A percentile compares a stretch with the other conserved stretches of the same genome.
phyloP scores from a whole-genome alignment of 2,888 invertebrate species.

The Bombylius major region DNA sequence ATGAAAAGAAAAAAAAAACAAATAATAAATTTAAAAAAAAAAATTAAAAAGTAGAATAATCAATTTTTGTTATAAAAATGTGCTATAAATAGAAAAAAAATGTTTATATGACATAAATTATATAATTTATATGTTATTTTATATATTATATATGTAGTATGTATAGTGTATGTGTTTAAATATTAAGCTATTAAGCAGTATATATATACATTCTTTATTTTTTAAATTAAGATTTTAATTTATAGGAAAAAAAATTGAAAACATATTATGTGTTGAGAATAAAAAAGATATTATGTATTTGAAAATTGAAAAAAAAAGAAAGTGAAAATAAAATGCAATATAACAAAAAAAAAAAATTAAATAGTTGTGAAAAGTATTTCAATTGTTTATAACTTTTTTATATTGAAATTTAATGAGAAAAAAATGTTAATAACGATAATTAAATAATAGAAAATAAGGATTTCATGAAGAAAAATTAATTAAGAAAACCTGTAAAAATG shows the following conservation, averaged over 20 bases:
- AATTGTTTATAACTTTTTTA: too few species aligned
- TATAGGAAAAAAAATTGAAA: too few species aligned
- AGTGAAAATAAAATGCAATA: background rate
- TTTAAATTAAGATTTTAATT: too few species aligned
- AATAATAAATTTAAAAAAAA: background rate
- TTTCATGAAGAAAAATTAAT: too few species aligned
- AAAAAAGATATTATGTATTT: too few species aligned
- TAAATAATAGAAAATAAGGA: too few species aligned
- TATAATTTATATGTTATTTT: slow-evolving; percentile 11
- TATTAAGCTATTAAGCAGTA: background rate
- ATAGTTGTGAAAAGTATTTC: too few species aligned
- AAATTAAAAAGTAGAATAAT: background rate
- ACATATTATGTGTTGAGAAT: too few species aligned
- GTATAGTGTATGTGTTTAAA: too few species aligned
- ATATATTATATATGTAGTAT: background rate
- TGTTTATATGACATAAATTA: slow-evolving; percentile 10
- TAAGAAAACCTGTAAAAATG: background rate
- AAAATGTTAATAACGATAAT: too few species aligned
- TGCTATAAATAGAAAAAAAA: background rate
- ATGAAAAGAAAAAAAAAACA: background rate
- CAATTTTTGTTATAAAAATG: background rate
- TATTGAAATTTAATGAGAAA: too few species aligned
- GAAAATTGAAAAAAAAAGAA: background rate
- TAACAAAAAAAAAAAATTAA: background rate
- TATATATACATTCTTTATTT: background rate